Evolutionary conservation across 2,797 vertebrate species (phyloP), one percentile per base, ranked within the genome.

Genomic region (Sphenopsis melanotis): DNA sequence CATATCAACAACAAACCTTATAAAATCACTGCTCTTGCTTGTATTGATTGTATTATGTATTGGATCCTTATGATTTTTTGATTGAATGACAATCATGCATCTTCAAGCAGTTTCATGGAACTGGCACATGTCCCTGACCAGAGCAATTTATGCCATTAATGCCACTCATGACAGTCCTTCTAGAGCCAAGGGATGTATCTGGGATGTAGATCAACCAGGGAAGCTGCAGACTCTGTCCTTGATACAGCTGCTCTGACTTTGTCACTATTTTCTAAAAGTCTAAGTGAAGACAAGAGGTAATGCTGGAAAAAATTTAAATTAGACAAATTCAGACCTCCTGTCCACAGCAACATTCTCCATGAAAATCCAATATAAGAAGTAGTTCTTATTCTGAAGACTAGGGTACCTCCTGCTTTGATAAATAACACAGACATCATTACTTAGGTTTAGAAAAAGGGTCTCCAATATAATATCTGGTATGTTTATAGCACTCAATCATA

Each of bases 71-170:
- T 11, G 4, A 30, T 39, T 57, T 41, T 81, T 41, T 59, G 15
- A 24, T 6, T 72, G 36, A 29, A 59, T 41, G 24, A 57, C 42
- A 19, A 34, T 52, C n/a, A 32, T 10, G 9, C 5, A 37, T 15
- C 24, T 63, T 49, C 71, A 90, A 30, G 44, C 15, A 71, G 21
- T 56, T 86, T 21, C 34, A 3, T 42, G 49, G 21, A 57, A 49
- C 2, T 52, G 49, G 15, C 34, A 32, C 27, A 1, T 6, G 15
- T 7, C 42, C 5, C 3, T 49, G 30, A 1, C 10, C 49, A 30
- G 27, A 87, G 29, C 20, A 13, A 20, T 37, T 55, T 24, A 55
- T 34, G 21, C 44, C 32, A 27, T 30, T 49, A 46, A 21, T 37
- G 41, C 12, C 37, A 1, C 30, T 44, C 34, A 7, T 11, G 50